Percentiles rank a stretch among this genome's conserved stretches.
These are phyloP conservation scores for Lepidocyrtoides sp. DNA, from an alignment of 2,888 invertebrate species.

Conservation along the genomic window DNA sequence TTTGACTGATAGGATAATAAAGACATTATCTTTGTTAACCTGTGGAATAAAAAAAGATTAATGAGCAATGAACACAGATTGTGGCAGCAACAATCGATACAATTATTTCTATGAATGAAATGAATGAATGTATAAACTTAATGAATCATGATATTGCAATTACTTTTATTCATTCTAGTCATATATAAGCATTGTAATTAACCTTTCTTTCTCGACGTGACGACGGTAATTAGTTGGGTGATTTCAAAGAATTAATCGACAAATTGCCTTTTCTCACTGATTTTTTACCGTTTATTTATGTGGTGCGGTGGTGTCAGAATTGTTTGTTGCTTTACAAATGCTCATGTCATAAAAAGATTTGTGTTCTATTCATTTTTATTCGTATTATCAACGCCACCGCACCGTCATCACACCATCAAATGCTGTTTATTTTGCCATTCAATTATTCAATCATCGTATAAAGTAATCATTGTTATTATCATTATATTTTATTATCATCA, in stretches of 20 bases:
- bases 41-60: conserved; percentile 6
- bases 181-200: neutral
- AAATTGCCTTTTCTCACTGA: neutral
- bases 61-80: neutral
- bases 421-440: neutral
- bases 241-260: conserved; percentile 6
- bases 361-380: neutral
- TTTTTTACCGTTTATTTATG: neutral
- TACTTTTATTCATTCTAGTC: neutral
- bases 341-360: neutral
- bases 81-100: neutral
- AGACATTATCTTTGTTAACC: conserved; percentile 14
- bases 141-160: neutral
- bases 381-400: neutral
- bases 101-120: no score
- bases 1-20: conserved; percentile 22
- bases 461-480: conserved; percentile 36
- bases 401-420: neutral
- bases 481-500: conserved; percentile 41
- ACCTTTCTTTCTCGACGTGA: neutral
- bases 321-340: neutral
- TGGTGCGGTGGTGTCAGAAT: neutral
- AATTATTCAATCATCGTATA: conserved; percentile 40
- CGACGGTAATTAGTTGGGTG: neutral
- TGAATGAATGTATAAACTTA: neutral